phyloP scores from a whole-genome alignment of 2,888 invertebrate genomes.

The Drosophila ustulata region DNA sequence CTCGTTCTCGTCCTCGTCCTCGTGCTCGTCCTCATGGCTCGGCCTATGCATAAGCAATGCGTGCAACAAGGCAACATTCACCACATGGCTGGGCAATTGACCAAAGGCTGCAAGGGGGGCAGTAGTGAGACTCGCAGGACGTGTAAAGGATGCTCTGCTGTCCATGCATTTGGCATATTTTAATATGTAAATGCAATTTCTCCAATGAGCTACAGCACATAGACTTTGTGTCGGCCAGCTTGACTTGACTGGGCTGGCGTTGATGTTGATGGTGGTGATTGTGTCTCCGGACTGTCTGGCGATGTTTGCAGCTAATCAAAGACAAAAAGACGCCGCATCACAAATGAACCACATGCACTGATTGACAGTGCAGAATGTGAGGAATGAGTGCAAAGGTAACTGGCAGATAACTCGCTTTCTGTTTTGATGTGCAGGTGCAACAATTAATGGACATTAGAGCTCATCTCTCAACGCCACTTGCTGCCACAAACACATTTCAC shows the following conservation, averaged over 20 bases:
- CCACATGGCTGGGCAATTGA: constrained; percentile 69
- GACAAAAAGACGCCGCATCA: constrained; percentile 58
- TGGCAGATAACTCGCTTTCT: background rate
- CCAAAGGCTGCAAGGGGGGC: constrained; percentile 58
- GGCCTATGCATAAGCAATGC: constrained; percentile 70
- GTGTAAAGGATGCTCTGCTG: constrained; percentile 23
- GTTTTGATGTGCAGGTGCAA: constrained; percentile 42
- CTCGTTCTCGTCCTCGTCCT: constrained; percentile 12
- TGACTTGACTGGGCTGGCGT: background rate
- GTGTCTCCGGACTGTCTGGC: constrained; percentile 47
- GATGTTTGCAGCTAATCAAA: constrained; percentile 73
- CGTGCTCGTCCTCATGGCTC: no score
- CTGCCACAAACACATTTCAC: constrained; percentile 24
- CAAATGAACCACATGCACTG: constrained; percentile 24
- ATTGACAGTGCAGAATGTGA: background rate
- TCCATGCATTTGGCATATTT: constrained; percentile 69
- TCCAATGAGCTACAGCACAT: constrained; percentile 69
- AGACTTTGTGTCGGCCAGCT: constrained; percentile 24
- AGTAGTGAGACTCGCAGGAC: constrained; percentile 2
- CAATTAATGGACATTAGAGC: constrained; percentile 56
- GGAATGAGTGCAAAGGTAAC: background rate
- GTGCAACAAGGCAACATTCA: constrained; percentile 60
- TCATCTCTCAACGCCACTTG: constrained; percentile 34
- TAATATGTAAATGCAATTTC: constrained; percentile 81
- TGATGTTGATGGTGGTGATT: constrained; percentile 6